phyloP scores from a whole-genome alignment of 1,140 invertebrate species.

The Whitmania pigra region DNA sequence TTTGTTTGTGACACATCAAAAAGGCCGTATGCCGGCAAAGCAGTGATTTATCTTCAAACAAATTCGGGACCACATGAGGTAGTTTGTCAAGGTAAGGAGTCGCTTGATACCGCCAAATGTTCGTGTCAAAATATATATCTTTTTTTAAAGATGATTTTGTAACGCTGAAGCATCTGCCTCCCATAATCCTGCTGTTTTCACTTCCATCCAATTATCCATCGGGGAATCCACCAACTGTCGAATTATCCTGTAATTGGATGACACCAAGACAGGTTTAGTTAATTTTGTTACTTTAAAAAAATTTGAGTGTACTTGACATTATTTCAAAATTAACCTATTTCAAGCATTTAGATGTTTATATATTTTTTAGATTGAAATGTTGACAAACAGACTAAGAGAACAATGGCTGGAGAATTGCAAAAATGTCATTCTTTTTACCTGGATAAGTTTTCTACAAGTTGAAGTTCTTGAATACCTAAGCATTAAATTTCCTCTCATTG shows the following conservation, averaged over 20 bases:
- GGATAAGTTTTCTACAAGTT: conserved; percentile 14
- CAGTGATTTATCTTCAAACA: neutral
- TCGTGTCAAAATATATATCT: neutral
- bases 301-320: neutral
- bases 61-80: neutral
- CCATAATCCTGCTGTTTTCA: neutral
- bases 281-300: neutral
- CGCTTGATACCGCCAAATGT: neutral
- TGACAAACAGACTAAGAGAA: neutral
- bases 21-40: neutral
- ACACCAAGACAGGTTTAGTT: neutral
- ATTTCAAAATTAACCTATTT: neutral
- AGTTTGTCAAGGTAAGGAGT: neutral
- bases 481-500: conserved; percentile 12
- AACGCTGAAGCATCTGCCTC: neutral
- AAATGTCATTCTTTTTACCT: conserved; percentile 13
- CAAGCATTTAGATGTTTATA: neutral
- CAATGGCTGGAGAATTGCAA: conserved; percentile 8
- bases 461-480: conserved; percentile 6
- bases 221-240: neutral
- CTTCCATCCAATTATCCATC: neutral
- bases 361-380: neutral
- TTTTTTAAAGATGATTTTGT: neutral
- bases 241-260: neutral
- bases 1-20: neutral